phyloP scores from a whole-genome alignment of 2,797 vertebrate species.

The Thalassophryne amazonica region DNA sequence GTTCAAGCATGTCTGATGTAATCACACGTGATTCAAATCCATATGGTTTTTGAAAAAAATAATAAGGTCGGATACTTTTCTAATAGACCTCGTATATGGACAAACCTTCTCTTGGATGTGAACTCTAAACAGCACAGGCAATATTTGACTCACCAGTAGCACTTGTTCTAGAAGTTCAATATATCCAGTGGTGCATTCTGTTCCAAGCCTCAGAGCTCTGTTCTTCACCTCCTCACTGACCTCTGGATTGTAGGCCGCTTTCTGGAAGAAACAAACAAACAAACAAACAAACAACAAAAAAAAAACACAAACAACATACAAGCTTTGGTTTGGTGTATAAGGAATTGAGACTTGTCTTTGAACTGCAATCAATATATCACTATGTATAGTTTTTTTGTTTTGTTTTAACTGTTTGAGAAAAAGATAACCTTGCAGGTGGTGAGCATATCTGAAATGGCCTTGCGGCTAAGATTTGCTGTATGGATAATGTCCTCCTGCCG shows the following conservation, averaged over 20 bases:
- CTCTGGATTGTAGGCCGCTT: constrained; percentile 88
- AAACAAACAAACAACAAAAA: not conserved
- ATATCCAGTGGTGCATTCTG: constrained; percentile 87
- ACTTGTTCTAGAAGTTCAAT: constrained; percentile 90
- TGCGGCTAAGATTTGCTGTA: constrained; percentile 96
- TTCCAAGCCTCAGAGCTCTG: constrained; percentile 83
- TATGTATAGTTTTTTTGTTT: too few relatives aligned
- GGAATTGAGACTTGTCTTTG: too few relatives aligned
- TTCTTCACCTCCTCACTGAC: constrained; percentile 83
- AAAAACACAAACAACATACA: not conserved
- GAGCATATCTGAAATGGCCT: constrained; percentile 95
- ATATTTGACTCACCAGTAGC: constrained; percentile 75
- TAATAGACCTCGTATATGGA: too few relatives aligned
- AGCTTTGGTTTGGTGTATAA: not conserved
- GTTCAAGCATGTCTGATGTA: too few relatives aligned
- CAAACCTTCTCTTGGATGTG: not conserved
- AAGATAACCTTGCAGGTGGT: constrained; percentile 87
- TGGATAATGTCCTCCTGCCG: constrained; percentile 95
- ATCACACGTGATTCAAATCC: too few relatives aligned
- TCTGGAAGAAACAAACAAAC: constrained; percentile 66
- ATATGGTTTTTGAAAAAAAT: too few relatives aligned
- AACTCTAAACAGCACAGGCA: not conserved
- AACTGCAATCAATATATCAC: too few relatives aligned
- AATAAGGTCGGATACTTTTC: too few relatives aligned
- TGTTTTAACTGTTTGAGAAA: too few relatives aligned